Evolutionary conservation across 2,797 vertebrate genomes (phyloP).

Genomic region (Peromyscus eremicus): DNA sequence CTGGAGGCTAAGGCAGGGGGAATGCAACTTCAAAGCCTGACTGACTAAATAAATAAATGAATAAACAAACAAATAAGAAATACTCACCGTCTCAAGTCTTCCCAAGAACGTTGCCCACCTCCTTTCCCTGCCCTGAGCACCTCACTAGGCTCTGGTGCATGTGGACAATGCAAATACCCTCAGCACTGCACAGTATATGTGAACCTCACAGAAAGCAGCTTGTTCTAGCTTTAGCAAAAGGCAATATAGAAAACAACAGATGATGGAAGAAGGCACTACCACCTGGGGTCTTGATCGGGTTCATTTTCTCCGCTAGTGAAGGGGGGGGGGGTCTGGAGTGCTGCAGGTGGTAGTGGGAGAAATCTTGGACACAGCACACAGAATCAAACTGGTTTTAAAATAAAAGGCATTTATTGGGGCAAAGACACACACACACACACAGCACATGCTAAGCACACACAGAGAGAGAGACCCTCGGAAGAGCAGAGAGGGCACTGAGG

Average conservation of each 20-base stretch:
- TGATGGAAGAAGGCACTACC: background rate
- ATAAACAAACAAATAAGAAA: background rate
- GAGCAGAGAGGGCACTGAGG: background rate
- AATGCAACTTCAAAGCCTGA: background rate
- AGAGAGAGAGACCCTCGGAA: background rate
- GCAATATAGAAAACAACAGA: constrained; percentile 8
- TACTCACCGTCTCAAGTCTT: background rate
- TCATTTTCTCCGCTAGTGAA: background rate
- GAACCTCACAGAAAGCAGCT: background rate
- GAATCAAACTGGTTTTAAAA: background rate
- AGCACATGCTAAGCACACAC: background rate
- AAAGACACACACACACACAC: background rate
- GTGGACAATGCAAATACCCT: background rate
- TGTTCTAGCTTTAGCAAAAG: constrained; percentile 34
- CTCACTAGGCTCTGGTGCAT: background rate
- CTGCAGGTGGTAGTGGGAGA: background rate
- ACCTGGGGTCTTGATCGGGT: background rate
- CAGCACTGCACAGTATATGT: background rate
- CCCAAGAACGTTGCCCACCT: background rate
- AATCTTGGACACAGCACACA: background rate
- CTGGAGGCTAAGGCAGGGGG: background rate
- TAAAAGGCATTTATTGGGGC: too few relatives aligned
- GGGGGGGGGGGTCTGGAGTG: too few relatives aligned
- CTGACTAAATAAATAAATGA: background rate
- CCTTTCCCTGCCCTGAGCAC: background rate